A percentile compares a stretch with the other conserved stretches of the same genome.
Conservation (phyloP, 2,113 vertebrate genomes). For the Cynoglossus semilaevis region DNA sequence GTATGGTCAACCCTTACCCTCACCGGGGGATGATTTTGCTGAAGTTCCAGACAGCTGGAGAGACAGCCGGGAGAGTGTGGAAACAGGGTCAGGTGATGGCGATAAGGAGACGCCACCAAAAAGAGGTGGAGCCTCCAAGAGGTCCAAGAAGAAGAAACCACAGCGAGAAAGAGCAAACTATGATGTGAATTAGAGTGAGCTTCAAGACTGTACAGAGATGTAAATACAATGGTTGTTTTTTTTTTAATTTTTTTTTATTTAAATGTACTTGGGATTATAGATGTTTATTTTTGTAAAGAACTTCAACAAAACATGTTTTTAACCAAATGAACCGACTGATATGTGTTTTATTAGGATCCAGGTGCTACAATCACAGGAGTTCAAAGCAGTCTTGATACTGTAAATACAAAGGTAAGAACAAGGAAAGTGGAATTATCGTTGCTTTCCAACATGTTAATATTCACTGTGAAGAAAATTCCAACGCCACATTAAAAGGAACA, state of each 20-base stretch:
- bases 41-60: conserved; percentile 81
- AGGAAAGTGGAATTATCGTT: too few relatives aligned
- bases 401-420: too few relatives aligned
- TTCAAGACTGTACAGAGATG: conserved; percentile 40
- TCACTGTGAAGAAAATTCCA: too few relatives aligned
- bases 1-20: conserved; percentile 79
- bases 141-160: conserved; percentile 74
- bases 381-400: too few relatives aligned
- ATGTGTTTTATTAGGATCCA: conserved; percentile 17
- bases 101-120: conserved; percentile 69
- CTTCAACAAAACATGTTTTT: conserved; percentile 50
- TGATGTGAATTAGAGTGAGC: conserved; percentile 39
- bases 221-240: conserved; percentile 59
- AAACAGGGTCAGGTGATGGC: conserved; percentile 89
- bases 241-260: conserved; percentile 68
- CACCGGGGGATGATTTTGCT: conserved; percentile 83
- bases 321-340: conserved; percentile 31
- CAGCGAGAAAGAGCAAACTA: conserved; percentile 48
- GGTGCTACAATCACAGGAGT: too few relatives aligned
- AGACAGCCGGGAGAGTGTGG: conserved; percentile 81
- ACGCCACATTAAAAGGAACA: too few relatives aligned
- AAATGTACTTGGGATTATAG: conserved; percentile 66
- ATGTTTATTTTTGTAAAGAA: conserved; percentile 80
- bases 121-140: conserved; percentile 62
- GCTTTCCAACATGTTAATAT: too few relatives aligned